Evolutionary conservation across 2,888 invertebrate species (phyloP).

Genomic region (Lottia gigantea): DNA sequence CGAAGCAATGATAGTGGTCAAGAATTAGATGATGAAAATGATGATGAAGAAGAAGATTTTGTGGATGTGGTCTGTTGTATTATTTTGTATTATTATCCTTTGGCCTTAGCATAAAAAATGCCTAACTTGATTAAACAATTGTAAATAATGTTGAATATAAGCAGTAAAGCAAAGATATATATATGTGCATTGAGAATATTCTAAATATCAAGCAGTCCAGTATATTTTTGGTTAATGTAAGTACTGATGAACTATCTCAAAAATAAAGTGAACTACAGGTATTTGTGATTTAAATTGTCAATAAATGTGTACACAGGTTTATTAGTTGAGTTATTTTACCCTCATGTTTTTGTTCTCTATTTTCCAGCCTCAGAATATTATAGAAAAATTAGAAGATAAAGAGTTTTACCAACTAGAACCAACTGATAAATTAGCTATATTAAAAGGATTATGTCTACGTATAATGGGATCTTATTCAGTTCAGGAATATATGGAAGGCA

Average conservation of each 20-base stretch:
- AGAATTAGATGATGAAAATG: constrained; percentile 36
- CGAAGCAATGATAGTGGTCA: constrained; percentile 51
- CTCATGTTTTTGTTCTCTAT: neutral
- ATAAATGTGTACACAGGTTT: no score
- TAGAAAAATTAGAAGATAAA: constrained; percentile 57
- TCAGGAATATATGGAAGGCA: constrained; percentile 66
- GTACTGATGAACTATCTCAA: no score
- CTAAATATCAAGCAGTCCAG: no score
- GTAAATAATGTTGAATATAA: no score
- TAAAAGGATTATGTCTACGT: constrained; percentile 62
- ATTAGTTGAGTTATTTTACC: no score
- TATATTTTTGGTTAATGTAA: no score
- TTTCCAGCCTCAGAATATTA: constrained; percentile 59
- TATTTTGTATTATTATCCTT: neutral
- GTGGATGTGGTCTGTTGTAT: constrained; percentile 43
- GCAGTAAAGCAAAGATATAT: no score
- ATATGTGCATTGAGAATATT: no score
- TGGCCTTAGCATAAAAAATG: no score
- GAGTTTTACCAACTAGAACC: constrained; percentile 60
- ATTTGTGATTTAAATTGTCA: no score
- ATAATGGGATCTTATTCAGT: constrained; percentile 66
- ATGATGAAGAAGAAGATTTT: constrained; percentile 38
- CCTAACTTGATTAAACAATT: no score
- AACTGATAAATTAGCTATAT: constrained; percentile 57
- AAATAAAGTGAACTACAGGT: no score